Percentiles rank a stretch among this genome's conserved stretches.
Conservation (phyloP, 2,113 vertebrate species). For the Coptodon rendalli region DNA sequence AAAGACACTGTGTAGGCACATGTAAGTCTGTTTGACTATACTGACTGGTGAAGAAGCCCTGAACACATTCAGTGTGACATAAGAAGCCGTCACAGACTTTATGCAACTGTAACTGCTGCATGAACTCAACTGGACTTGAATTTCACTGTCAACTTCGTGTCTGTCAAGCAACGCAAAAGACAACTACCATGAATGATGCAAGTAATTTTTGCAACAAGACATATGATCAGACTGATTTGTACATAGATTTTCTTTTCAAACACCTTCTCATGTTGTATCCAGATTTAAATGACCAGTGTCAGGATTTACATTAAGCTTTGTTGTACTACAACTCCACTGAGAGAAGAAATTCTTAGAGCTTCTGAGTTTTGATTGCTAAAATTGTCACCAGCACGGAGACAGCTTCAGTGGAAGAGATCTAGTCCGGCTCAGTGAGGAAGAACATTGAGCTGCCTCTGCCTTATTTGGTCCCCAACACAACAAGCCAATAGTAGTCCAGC, state of each 20-base stretch:
- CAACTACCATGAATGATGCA: neutral
- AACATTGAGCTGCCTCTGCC: neutral
- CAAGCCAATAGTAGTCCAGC: neutral
- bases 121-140: neutral
- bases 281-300: neutral
- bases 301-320: neutral
- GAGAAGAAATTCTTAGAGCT: neutral
- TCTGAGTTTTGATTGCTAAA: neutral
- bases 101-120: neutral
- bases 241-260: neutral
- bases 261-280: neutral
- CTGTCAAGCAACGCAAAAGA: neutral
- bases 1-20: constrained; percentile 24
- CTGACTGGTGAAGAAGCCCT: neutral
- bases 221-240: neutral
- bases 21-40: neutral
- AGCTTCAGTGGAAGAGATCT: neutral
- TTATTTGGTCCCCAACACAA: neutral
- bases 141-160: neutral
- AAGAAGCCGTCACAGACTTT: neutral
- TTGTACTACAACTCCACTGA: neutral
- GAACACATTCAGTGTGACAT: neutral
- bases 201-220: neutral
- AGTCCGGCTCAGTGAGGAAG: neutral
- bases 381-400: neutral